phyloP scores from a whole-genome alignment of 2,888 invertebrate species.

The Bombylius discolor region DNA sequence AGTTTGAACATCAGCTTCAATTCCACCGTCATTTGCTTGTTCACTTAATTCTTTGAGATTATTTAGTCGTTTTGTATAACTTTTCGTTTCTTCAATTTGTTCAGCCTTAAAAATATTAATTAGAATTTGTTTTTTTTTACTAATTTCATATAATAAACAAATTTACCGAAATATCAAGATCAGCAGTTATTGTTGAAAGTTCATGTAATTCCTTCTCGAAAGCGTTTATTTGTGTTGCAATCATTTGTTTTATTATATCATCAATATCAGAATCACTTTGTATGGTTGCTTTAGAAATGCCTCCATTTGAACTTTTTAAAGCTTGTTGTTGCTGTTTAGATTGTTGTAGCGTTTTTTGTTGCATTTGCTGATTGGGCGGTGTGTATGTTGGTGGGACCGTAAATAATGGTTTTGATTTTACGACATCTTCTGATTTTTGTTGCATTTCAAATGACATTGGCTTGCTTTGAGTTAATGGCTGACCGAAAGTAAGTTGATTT shows the following conservation, averaged over 20 bases:
- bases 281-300: background rate
- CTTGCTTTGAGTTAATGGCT: background rate
- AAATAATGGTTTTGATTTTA: constrained; percentile 23
- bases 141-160: background rate
- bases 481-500: background rate
- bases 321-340: background rate
- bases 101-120: constrained; percentile 33
- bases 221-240: constrained; percentile 48
- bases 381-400: constrained; percentile 27
- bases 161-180: constrained; percentile 34
- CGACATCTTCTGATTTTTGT: constrained; percentile 7
- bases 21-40: constrained; percentile 49
- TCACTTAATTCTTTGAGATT: constrained; percentile 46
- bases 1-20: constrained; percentile 46
- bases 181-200: constrained; percentile 42
- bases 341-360: background rate
- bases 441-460: background rate
- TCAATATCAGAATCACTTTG: constrained; percentile 4
- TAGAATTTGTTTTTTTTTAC: background rate
- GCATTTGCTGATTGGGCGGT: constrained; percentile 16
- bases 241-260: constrained; percentile 44
- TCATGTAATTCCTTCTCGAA: constrained; percentile 54
- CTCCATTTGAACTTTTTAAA: background rate
- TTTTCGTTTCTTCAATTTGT: constrained; percentile 42
- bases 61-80: constrained; percentile 39